Conservation (phyloP, 2,888 invertebrate species). For the Taphrorychus bicolor region DNA sequence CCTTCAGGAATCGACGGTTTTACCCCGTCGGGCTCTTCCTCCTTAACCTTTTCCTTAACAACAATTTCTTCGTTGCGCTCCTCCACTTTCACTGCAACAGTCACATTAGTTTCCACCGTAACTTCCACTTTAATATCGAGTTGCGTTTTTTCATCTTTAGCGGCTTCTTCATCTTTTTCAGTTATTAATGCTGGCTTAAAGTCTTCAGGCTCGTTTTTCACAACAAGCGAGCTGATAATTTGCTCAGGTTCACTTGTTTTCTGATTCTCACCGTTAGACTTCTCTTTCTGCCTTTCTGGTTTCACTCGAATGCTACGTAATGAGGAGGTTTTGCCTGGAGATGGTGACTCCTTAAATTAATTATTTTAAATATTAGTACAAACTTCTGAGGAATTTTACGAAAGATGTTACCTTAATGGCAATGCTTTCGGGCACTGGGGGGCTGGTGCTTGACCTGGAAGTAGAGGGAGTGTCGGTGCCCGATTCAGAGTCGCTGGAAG, state of each 20-base stretch:
- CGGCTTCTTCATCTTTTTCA: conserved; percentile 12
- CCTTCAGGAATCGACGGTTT: conserved; percentile 34
- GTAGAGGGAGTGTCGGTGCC: conserved; percentile 52
- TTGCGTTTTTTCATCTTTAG: conserved; percentile 6
- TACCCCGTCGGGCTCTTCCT: conserved; percentile 26
- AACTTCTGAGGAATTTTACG: no score
- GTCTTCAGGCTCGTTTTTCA: conserved; percentile 41
- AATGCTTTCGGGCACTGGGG: conserved; percentile 48
- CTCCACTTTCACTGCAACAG: conserved; percentile 21
- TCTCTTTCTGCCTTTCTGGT: conserved; percentile 62
- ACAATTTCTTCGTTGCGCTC: conserved; percentile 30
- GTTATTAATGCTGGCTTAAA: conserved; percentile 32
- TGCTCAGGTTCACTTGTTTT: conserved; percentile 5
- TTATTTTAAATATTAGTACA: not conserved
- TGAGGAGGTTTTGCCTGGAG: conserved; percentile 59
- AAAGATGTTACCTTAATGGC: conserved; percentile 44
- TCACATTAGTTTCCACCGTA: conserved; percentile 38
- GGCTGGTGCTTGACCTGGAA: conserved; percentile 42
- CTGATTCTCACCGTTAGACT: conserved; percentile 44
- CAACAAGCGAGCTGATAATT: conserved; percentile 14
- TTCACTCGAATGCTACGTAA: conserved; percentile 73
- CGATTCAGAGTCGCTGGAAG: conserved; percentile 44
- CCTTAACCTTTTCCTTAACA: conserved; percentile 18
- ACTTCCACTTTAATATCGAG: conserved; percentile 25
- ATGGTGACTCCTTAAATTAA: conserved; percentile 13